Evolutionary conservation across 1,140 invertebrate species (phyloP).

Genomic region (Rhyacophila brunnea): DNA sequence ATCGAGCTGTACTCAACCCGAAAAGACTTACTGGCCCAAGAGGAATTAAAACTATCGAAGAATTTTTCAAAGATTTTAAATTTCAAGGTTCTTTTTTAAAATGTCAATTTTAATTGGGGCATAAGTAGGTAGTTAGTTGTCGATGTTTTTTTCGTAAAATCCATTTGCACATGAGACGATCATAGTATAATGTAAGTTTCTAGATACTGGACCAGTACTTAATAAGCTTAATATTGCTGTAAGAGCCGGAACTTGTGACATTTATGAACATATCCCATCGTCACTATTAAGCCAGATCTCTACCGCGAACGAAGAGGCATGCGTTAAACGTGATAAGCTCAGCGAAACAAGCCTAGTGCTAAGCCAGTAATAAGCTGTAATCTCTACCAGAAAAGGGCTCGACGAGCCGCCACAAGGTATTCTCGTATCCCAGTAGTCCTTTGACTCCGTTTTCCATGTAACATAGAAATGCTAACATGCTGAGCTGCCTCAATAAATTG

Average conservation of each 20-base stretch:
- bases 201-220: not conserved
- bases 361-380: too few relatives aligned
- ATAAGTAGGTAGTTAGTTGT: not conserved
- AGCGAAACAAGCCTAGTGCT: too few relatives aligned
- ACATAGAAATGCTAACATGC: too few relatives aligned
- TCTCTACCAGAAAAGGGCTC: too few relatives aligned
- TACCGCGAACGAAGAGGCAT: too few relatives aligned
- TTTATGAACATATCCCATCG: not conserved
- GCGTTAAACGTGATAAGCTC: too few relatives aligned
- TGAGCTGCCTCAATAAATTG: too few relatives aligned
- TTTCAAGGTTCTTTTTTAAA: constrained; percentile 62
- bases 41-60: constrained; percentile 75
- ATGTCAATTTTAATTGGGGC: not conserved
- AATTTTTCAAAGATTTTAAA: constrained; percentile 79
- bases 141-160: not conserved
- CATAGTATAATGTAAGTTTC: not conserved
- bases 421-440: too few relatives aligned
- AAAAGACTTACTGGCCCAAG: constrained; percentile 70
- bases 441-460: too few relatives aligned
- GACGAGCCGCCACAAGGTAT: too few relatives aligned
- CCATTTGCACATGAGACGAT: not conserved
- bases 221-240: not conserved
- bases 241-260: not conserved
- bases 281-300: too few relatives aligned
- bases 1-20: constrained; percentile 69